Base-by-base conservation (phyloP, 2,888 invertebrate genomes). In the Athripsodes cinereus region DNA sequence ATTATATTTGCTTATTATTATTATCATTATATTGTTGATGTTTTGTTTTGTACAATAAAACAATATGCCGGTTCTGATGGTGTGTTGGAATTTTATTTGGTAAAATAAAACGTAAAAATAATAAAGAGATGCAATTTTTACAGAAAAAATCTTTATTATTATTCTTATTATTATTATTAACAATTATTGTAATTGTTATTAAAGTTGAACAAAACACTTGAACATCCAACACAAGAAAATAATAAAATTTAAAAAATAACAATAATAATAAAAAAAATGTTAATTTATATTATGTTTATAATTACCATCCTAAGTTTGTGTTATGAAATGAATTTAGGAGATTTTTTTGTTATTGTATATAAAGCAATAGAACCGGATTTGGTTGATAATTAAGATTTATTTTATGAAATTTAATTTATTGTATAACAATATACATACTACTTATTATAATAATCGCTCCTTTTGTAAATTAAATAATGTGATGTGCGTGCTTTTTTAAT, bases 301-400 rank as follows among this genome's bases (percentile, higher is more conserved):
- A 61, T 59, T 63, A 63, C 63, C 63, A 63, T 63, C 63, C 49
- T 63, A 44, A 49, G 59, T 63, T 63, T 40, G 52, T 54, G 54
- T 52, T 58, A 53, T 55, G n/a, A n/a, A n/a, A n/a, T n/a, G 55
- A 48, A 40, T 55, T 31, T 55, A 57, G 59, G 44, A 57, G 46
- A 40, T 35, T 48, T 60, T 55, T 52, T 22, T 49, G 49, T 53
- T 53, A 59, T 65, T 62, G 65, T 67, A 66, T 67, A 66, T 40
- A 68, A 67, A 65, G 70, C 78, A 76, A 78, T 78, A 78, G 75
- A 69, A 73, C 72, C 70, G 76, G 76, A 67, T 77, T 78, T 50
- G 50, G 22, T 50, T 50, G 2, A 19, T 48, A 13, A 6, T 48
- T 48, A 48, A 48, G 21, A 48, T 21, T 48, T 48, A 19, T 48